Evolutionary conservation across 2,113 vertebrate genomes (phyloP).

Genomic region (Tragelaphus scriptus): DNA sequence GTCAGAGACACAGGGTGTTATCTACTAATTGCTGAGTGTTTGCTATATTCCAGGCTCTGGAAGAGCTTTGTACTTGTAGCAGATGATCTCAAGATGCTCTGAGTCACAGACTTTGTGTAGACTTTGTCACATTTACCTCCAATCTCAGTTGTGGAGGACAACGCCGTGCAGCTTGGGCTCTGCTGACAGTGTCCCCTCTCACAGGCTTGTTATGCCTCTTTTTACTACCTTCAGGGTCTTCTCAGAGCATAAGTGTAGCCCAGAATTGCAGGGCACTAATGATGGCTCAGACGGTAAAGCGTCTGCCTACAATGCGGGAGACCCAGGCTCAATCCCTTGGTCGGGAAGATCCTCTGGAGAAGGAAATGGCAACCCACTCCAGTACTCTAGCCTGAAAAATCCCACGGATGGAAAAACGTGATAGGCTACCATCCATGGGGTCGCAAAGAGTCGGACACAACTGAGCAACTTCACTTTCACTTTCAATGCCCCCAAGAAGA

Average conservation of each 20-base stretch:
- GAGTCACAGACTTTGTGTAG: background rate
- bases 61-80: background rate
- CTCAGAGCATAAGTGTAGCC: background rate
- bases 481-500: background rate
- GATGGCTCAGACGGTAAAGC: background rate
- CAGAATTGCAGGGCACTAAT: background rate
- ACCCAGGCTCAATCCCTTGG: background rate
- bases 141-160: background rate
- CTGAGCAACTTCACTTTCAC: background rate
- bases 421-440: background rate
- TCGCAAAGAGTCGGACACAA: rapidly evolving
- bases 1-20: background rate
- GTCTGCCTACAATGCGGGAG: background rate
- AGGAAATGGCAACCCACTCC: background rate
- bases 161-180: background rate
- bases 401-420: background rate
- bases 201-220: background rate
- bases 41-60: background rate
- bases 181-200: background rate
- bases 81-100: background rate
- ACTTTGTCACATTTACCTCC: background rate
- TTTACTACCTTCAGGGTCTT: background rate
- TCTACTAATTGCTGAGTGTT: background rate
- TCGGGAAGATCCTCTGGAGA: background rate
- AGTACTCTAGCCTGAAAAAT: background rate